Percentiles rank a stretch among this genome's conserved stretches.
phyloP scores from a whole-genome alignment of 1,140 invertebrate species.

The Gryllus bimaculatus region DNA sequence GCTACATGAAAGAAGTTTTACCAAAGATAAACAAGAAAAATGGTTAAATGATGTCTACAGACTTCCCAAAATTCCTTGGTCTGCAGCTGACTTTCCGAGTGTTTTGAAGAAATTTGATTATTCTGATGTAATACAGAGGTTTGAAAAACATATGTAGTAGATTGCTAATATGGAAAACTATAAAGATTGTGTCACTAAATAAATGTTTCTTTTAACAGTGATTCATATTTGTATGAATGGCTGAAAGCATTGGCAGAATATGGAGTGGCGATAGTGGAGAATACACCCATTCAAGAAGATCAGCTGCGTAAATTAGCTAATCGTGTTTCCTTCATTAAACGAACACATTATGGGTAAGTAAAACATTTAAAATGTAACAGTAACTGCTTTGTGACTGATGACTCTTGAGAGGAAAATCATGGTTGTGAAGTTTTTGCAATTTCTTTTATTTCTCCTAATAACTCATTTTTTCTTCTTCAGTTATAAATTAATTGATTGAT shows the following conservation, averaged over 20 bases:
- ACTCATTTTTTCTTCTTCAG: no score
- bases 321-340: constrained; percentile 51
- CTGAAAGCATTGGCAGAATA: constrained; percentile 44
- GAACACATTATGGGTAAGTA: constrained; percentile 53
- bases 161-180: neutral
- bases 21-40: constrained; percentile 32
- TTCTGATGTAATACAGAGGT: constrained; percentile 39
- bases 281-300: constrained; percentile 39
- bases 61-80: constrained; percentile 42
- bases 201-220: constrained; percentile 23
- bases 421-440: no score
- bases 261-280: constrained; percentile 48
- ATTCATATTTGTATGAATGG: constrained; percentile 42
- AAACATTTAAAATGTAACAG: neutral
- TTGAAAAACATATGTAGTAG: neutral
- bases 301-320: constrained; percentile 45
- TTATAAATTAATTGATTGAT: no score
- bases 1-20: constrained; percentile 49
- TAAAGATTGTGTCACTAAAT: neutral
- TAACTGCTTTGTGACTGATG: no score
- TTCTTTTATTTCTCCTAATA: no score
- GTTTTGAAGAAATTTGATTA: constrained; percentile 44
- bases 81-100: constrained; percentile 38
- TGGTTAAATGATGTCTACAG: constrained; percentile 42
- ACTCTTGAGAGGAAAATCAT: no score